Conservation (phyloP, 2,113 vertebrate genomes). For the Gallinago media region DNA sequence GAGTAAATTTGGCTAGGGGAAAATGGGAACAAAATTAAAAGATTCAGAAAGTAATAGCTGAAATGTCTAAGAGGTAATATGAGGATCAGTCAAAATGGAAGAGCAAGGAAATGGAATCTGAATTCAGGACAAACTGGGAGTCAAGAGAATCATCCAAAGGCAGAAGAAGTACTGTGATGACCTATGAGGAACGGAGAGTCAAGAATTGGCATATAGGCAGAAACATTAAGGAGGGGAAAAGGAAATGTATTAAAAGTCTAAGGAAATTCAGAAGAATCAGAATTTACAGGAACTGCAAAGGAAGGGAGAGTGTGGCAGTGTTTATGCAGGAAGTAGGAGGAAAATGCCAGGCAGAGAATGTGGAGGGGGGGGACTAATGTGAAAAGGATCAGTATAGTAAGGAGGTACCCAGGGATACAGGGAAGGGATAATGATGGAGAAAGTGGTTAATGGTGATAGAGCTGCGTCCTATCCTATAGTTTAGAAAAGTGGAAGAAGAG, state of each 20-base stretch:
- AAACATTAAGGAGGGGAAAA: background rate
- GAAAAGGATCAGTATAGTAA: background rate
- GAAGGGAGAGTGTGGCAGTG: background rate
- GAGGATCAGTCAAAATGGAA: background rate
- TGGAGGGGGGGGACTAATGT: background rate
- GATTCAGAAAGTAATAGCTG: background rate
- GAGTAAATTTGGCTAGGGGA: background rate
- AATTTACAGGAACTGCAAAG: background rate
- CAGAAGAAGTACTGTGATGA: background rate
- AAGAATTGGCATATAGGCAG: background rate
- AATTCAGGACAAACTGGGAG: background rate
- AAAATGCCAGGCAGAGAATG: background rate
- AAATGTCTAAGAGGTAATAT: background rate
- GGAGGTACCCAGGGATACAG: background rate
- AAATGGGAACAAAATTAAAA: background rate
- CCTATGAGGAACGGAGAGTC: background rate
- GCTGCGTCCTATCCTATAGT: background rate
- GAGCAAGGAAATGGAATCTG: background rate
- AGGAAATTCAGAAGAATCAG: conserved; percentile 1
- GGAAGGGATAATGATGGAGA: background rate
- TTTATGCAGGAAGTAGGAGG: background rate
- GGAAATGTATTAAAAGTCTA: background rate
- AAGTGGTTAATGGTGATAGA: background rate
- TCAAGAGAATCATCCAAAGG: background rate
- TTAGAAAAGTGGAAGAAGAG: background rate